phyloP scores from a whole-genome alignment of 2,888 invertebrate species.

The Watsonalla binaria region DNA sequence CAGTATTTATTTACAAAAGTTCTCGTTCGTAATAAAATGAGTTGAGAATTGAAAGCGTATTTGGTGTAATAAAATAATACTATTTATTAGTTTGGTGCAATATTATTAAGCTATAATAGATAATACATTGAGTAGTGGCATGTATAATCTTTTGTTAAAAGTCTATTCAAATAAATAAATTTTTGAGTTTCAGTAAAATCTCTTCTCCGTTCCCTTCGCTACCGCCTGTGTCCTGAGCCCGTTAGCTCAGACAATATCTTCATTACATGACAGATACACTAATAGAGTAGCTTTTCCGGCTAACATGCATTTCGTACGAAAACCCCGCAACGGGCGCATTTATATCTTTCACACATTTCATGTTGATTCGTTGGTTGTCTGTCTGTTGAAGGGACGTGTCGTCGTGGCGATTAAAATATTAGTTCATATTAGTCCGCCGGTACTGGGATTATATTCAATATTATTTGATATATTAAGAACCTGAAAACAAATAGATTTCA shows the following conservation, averaged over 20 bases:
- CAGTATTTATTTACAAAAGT: too few relatives aligned
- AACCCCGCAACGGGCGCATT: background rate
- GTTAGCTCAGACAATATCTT: background rate
- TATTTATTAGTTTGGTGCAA: too few relatives aligned
- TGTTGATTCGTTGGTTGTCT: background rate
- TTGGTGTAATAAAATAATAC: too few relatives aligned
- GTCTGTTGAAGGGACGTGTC: constrained; percentile 7
- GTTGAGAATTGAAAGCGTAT: too few relatives aligned
- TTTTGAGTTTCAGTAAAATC: too few relatives aligned
- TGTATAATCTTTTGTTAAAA: too few relatives aligned
- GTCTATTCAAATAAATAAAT: too few relatives aligned
- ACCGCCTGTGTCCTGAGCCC: background rate
- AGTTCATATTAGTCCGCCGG: constrained; percentile 1
- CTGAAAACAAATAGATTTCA: too few relatives aligned
- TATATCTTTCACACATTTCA: constrained; percentile 1
- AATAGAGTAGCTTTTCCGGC: background rate
- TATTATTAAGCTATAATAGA: too few relatives aligned
- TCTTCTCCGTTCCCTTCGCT: background rate
- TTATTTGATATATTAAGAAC: too few relatives aligned
- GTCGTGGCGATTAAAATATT: constrained; percentile 11
- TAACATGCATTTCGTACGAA: background rate
- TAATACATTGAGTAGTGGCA: too few relatives aligned
- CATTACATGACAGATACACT: background rate
- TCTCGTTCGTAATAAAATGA: too few relatives aligned
- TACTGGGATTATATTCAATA: background rate